A percentile compares a stretch with the other conserved stretches of the same genome.
phyloP scores from a whole-genome alignment of 2,113 vertebrate species.

The Ceyx margarethae region DNA sequence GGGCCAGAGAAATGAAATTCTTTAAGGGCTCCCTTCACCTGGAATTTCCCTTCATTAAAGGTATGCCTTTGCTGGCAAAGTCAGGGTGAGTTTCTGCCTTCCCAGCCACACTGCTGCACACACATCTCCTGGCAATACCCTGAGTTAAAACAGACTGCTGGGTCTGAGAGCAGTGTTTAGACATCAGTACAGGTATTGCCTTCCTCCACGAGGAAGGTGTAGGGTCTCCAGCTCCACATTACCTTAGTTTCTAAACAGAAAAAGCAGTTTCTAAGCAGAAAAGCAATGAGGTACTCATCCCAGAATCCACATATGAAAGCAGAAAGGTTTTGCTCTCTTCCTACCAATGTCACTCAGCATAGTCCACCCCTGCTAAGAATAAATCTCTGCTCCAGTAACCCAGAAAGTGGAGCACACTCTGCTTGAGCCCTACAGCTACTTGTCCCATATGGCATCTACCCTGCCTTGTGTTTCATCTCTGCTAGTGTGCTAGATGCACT shows the following conservation, averaged over 20 bases:
- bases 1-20: neutral
- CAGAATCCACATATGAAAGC: neutral
- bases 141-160: neutral
- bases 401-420: neutral
- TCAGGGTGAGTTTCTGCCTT: neutral
- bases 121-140: neutral
- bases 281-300: too few relatives aligned
- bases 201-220: rapidly evolving
- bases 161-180: neutral
- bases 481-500: neutral
- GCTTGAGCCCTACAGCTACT: neutral
- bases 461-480: neutral
- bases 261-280: neutral
- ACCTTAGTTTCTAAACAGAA: neutral
- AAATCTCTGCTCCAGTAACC: slow-evolving; percentile 7
- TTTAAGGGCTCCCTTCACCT: neutral
- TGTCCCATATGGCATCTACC: neutral
- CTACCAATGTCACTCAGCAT: neutral
- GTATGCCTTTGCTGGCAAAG: neutral
- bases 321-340: neutral
- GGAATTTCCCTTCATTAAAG: neutral
- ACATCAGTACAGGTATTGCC: neutral
- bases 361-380: neutral
- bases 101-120: neutral
- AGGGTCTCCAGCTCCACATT: neutral